Percentiles rank a stretch among this genome's conserved stretches.
These are phyloP conservation scores for Drosophila suboccidentalis DNA, from an alignment of 2,888 invertebrate species.

Conservation along the genomic window DNA sequence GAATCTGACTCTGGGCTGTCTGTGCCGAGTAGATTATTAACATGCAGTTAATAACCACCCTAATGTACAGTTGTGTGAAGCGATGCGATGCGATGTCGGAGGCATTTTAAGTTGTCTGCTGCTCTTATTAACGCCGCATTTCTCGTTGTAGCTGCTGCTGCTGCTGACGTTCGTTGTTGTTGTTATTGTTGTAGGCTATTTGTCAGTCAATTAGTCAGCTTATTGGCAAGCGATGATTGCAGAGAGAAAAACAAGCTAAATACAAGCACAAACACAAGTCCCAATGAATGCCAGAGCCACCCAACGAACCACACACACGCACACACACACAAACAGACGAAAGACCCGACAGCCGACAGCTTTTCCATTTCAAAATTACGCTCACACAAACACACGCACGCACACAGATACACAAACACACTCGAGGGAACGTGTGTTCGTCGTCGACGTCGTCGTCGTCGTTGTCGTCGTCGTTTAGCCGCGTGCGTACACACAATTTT, in stretches of 20 bases:
- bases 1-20: background rate
- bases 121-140: conserved; percentile 69
- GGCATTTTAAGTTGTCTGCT: conserved; percentile 67
- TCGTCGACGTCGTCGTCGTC: conserved; percentile 11
- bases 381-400: conserved; percentile 25
- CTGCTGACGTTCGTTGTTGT: conserved; percentile 37
- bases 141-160: conserved; percentile 26
- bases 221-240: conserved; percentile 81
- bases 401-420: conserved; percentile 10
- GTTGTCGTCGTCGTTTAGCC: conserved; percentile 66
- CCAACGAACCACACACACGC: conserved; percentile 18
- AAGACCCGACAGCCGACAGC: conserved; percentile 67
- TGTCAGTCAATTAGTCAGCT: conserved; percentile 81
- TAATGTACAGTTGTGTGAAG: conserved; percentile 73
- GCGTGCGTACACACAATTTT: conserved; percentile 79
- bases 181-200: conserved; percentile 64
- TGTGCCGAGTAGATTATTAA: conserved; percentile 47
- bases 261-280: conserved; percentile 59
- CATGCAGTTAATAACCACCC: conserved; percentile 72
- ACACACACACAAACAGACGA: conserved; percentile 26
- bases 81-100: conserved; percentile 24
- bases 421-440: conserved; percentile 20
- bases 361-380: conserved; percentile 77
- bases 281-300: conserved; percentile 19
- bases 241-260: conserved; percentile 75